A percentile compares a stretch with the other conserved stretches of the same genome.
These are phyloP conservation scores for Brienomyrus brachyistius DNA, from an alignment of 2,113 vertebrate genomes.

Conservation along the genomic window DNA sequence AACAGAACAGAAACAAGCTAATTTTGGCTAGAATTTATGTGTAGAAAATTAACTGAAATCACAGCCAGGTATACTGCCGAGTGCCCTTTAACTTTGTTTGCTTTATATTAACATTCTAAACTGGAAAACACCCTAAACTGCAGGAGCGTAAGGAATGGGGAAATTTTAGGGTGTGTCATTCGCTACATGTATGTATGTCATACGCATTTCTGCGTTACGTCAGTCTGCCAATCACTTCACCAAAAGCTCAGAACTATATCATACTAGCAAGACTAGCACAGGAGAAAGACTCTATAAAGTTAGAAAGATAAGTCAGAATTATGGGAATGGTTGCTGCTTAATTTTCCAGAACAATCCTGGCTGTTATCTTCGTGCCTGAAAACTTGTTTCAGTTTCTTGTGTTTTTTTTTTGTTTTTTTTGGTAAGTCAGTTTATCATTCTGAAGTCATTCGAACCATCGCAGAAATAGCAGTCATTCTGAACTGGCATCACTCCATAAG, in stretches of 20 bases:
- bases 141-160: not conserved
- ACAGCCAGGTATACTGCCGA: not conserved
- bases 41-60: not conserved
- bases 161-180: not conserved
- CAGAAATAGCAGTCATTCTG: not conserved
- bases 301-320: not conserved
- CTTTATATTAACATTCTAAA: not conserved
- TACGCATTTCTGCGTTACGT: not conserved
- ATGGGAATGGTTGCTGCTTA: not conserved
- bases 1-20: not conserved
- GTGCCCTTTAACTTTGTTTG: not conserved
- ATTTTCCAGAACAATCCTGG: not conserved
- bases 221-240: not conserved
- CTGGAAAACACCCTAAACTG: not conserved
- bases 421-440: not conserved
- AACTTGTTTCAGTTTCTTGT: not conserved
- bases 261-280: not conserved
- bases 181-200: not conserved
- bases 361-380: not conserved
- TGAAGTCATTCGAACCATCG: not conserved
- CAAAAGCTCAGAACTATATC: not conserved
- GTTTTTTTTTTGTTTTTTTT: not conserved
- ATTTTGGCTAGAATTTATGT: not conserved
- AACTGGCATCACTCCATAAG: conserved; percentile 38
- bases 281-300: not conserved